A percentile compares a stretch with the other conserved stretches of the same genome.
phyloP scores from a whole-genome alignment of 2,113 vertebrate genomes.

The Megaceryle torquata region DNA sequence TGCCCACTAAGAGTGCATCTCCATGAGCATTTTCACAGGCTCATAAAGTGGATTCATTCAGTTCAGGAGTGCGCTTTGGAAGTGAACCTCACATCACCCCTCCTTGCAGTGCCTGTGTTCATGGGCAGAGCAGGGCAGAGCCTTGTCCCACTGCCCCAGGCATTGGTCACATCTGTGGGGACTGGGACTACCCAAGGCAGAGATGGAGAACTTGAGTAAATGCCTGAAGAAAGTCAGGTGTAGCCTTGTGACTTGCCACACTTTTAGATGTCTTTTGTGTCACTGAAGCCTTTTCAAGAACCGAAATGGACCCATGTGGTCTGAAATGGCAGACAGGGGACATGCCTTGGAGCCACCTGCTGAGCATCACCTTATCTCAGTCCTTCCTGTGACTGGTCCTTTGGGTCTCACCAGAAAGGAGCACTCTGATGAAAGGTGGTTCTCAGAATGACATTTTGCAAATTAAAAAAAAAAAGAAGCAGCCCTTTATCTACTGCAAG shows the following conservation, averaged over 20 bases:
- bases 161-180: fast-evolving
- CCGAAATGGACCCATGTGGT: fast-evolving
- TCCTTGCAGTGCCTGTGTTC: background rate
- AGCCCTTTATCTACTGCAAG: background rate
- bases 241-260: fast-evolving
- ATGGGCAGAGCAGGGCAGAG: background rate
- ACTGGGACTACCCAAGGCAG: background rate
- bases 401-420: background rate
- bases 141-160: background rate
- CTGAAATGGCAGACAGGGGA: fast-evolving
- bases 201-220: background rate
- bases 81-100: background rate
- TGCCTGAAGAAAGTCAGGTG: fast-evolving
- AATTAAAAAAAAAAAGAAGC: background rate
- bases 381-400: background rate
- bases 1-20: background rate
- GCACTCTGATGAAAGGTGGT: background rate
- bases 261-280: background rate
- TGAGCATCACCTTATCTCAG: background rate
- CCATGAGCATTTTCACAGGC: background rate
- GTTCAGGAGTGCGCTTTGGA: background rate
- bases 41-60: background rate
- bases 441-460: background rate
- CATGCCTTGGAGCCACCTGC: background rate
- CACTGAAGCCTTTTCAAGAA: background rate